These are phyloP conservation scores for Sorex araneus DNA, from an alignment of 2,113 vertebrate genomes.

Conservation along the genomic window DNA sequence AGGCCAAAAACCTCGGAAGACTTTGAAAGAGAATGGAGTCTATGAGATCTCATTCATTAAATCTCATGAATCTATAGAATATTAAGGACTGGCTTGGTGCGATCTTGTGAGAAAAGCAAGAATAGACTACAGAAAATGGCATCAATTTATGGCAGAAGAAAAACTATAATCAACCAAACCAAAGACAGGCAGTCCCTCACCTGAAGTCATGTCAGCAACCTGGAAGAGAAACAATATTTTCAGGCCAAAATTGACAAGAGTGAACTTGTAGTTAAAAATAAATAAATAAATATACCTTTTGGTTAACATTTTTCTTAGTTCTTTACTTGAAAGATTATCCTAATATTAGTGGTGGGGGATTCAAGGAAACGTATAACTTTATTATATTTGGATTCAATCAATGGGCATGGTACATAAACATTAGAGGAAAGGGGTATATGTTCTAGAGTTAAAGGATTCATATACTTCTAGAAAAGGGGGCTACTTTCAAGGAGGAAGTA, in stretches of 20 bases:
- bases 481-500: neutral
- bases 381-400: constrained; percentile 18
- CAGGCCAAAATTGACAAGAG: neutral
- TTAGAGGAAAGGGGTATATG: neutral
- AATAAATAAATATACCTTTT: too few relatives aligned
- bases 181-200: neutral
- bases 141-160: neutral
- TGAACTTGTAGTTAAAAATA: neutral
- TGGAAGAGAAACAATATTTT: neutral
- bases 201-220: neutral
- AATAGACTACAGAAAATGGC: neutral
- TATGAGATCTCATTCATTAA: neutral
- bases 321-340: constrained; percentile 30
- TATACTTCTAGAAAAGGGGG: neutral
- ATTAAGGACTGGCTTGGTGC: neutral
- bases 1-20: neutral
- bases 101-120: neutral
- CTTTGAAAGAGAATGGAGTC: constrained; percentile 25
- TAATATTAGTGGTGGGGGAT: neutral
- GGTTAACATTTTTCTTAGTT: neutral
- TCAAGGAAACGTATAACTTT: neutral
- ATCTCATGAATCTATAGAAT: neutral
- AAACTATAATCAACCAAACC: neutral
- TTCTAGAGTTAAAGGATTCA: neutral
- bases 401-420: neutral